Evolutionary conservation across 2,797 vertebrate genomes (phyloP), one percentile per base, ranked within the genome.

Genomic region (Coranthus polyacanthus): DNA sequence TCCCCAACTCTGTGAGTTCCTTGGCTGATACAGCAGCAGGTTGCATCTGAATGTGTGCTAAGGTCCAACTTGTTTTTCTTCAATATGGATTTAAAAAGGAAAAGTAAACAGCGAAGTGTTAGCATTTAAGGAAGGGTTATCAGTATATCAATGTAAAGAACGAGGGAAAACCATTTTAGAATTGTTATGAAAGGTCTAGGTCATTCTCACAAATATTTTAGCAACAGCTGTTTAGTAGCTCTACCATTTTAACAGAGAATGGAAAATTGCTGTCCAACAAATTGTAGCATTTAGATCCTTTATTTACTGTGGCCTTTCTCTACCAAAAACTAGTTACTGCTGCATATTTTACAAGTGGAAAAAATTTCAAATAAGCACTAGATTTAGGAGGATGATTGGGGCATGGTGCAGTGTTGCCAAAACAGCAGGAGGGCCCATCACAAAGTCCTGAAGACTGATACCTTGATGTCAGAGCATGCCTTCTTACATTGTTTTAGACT

Each of bases 1-100:
- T 99, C 86, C 98, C 97, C 67, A 99, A 99, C 90, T 95, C 98
- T 75, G 98, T 99, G 82, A 97, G 98, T 97, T 72, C 36, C 16
- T 21, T 24, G 26, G 41, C 34, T 10, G 55, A 5, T 42, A 7
- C 11, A 15, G 0, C n/a, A 43, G 12, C 29, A n/a, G 54, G 12
- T 29, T 61, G 29, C 12, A 9, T 45, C 9, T 17, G 6, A 51
- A 32, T 1, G 2, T 69, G 6, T 59, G 11, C n/a, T 63, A 6
- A 12, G 6, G 3, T 60, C 2, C 5, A 43, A 46, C 0, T 24
- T 58, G 13, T 24, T 3, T 1, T 41, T 12, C 29, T 65, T 18
- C 3, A 2, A 24, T 32, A 10, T 5, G 12, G 3, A 37, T 68
- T 63, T 43, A 32, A 32, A 9, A 32, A 10, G 24, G 29, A 32